A percentile compares a stretch with the other conserved stretches of the same genome.
Evolutionary conservation across 2,797 vertebrate genomes (phyloP).

Genomic region (Buceros bicornis): DNA sequence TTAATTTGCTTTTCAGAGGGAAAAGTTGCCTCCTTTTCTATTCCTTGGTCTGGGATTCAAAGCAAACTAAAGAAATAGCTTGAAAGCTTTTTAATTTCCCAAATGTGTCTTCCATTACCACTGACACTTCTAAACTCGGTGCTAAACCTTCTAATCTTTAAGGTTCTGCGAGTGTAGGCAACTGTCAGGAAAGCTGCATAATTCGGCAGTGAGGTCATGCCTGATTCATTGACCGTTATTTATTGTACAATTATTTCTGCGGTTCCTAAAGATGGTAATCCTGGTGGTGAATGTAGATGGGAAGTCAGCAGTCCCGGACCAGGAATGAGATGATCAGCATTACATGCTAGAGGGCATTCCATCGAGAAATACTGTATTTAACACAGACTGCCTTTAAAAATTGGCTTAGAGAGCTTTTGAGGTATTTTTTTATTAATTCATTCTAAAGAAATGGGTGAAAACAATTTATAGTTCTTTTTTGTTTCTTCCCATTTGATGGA

Average conservation of each 20-base stretch:
- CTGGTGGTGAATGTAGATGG: background rate
- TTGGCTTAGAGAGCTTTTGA: background rate
- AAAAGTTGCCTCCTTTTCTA: background rate
- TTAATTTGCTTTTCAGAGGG: background rate
- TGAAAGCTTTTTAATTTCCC: background rate
- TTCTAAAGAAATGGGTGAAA: background rate
- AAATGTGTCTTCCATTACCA: background rate
- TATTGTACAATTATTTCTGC: background rate
- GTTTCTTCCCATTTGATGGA: background rate
- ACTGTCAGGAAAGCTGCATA: constrained; percentile 12
- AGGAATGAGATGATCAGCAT: background rate
- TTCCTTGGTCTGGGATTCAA: background rate
- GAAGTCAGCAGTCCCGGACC: background rate
- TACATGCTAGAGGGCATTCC: background rate
- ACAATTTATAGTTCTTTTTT: background rate
- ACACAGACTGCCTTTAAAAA: background rate
- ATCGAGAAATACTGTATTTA: background rate
- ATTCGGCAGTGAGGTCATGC: constrained; percentile 14
- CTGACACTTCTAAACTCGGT: background rate
- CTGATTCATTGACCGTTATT: background rate
- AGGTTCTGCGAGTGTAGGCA: background rate
- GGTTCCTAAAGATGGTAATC: constrained; percentile 7
- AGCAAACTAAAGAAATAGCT: background rate
- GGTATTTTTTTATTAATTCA: background rate
- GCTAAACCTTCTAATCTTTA: constrained; percentile 16